These are phyloP conservation scores for Heliconius ethilla DNA, from an alignment of 2,888 invertebrate species.

Conservation along the genomic window DNA sequence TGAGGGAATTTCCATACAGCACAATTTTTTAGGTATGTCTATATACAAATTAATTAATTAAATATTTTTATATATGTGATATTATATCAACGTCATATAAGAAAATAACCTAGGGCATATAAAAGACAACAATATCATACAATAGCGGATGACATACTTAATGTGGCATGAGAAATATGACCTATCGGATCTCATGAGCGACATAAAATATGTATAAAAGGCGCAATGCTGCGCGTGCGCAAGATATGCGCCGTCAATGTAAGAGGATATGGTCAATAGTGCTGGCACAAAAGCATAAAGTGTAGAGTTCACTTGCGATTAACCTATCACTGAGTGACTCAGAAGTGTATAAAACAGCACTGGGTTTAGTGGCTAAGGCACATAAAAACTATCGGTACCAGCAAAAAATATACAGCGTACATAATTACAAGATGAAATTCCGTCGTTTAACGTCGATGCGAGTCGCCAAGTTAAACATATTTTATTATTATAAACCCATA, in stretches of 20 bases:
- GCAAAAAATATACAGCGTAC: background rate
- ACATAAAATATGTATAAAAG: slow-evolving; percentile 39
- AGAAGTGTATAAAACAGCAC: slow-evolving; percentile 3
- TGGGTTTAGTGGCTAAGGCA: background rate
- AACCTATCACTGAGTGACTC: slow-evolving; percentile 28
- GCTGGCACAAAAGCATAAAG: slow-evolving; percentile 31
- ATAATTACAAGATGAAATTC: background rate
- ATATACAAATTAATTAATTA: background rate
- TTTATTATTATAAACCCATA: background rate
- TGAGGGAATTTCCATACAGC: background rate
- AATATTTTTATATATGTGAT: too few species aligned
- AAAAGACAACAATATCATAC: background rate
- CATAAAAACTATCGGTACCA: background rate
- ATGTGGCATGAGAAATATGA: slow-evolving; percentile 42
- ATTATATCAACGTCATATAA: background rate
- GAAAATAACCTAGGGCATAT: slow-evolving; percentile 11
- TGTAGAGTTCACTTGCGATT: slow-evolving; percentile 24
- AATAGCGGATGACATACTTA: slow-evolving; percentile 23
- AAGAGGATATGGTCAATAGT: slow-evolving; percentile 46
- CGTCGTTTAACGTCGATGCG: background rate
- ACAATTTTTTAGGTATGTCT: background rate
- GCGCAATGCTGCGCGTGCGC: slow-evolving; percentile 33
- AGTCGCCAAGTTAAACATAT: background rate
- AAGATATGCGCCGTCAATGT: slow-evolving; percentile 46
- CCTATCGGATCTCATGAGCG: slow-evolving; percentile 36